These are phyloP conservation scores for Drosophila rellima DNA, from an alignment of 2,888 invertebrate species.

Conservation along the genomic window DNA sequence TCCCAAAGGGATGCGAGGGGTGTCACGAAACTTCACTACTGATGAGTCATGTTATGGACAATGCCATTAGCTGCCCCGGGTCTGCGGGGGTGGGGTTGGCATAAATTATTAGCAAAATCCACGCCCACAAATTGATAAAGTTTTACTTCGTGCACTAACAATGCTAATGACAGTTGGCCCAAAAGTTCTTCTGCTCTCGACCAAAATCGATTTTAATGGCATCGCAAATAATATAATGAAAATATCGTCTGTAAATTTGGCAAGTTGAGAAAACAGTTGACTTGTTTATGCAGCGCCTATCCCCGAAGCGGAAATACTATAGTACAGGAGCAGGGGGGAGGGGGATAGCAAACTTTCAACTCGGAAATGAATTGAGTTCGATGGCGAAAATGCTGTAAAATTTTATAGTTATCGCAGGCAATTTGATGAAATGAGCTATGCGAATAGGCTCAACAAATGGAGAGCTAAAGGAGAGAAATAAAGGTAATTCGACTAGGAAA, in stretches of 20 bases:
- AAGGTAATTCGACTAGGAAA: background rate
- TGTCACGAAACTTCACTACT: slow-evolving; percentile 44
- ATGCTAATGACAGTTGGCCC: slow-evolving; percentile 79
- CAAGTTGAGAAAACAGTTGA: slow-evolving; percentile 53
- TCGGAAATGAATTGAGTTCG: slow-evolving; percentile 65
- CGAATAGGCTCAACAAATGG: slow-evolving; percentile 27
- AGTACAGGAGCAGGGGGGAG: background rate
- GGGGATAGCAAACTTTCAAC: slow-evolving; percentile 46
- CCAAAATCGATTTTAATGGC: slow-evolving; percentile 79
- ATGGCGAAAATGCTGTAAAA: slow-evolving; percentile 62
- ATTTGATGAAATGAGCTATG: slow-evolving; percentile 60
- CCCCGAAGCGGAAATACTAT: background rate
- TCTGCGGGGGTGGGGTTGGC: slow-evolving; percentile 44
- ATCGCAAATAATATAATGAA: slow-evolving; percentile 74
- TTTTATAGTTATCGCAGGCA: slow-evolving; percentile 70
- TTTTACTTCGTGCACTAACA: slow-evolving; percentile 63
- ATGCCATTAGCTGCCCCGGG: slow-evolving; percentile 42
- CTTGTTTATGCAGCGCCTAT: slow-evolving; percentile 61
- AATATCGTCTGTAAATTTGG: slow-evolving; percentile 69
- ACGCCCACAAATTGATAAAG: slow-evolving; percentile 81
- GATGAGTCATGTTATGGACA: slow-evolving; percentile 59
- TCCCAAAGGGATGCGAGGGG: slow-evolving; percentile 21
- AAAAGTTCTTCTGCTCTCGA: slow-evolving; percentile 50
- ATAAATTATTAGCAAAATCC: slow-evolving; percentile 73
- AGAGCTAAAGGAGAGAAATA: background rate